Base-by-base conservation (phyloP, 2,888 invertebrate species). In the Hemicrepidius hirtus region DNA sequence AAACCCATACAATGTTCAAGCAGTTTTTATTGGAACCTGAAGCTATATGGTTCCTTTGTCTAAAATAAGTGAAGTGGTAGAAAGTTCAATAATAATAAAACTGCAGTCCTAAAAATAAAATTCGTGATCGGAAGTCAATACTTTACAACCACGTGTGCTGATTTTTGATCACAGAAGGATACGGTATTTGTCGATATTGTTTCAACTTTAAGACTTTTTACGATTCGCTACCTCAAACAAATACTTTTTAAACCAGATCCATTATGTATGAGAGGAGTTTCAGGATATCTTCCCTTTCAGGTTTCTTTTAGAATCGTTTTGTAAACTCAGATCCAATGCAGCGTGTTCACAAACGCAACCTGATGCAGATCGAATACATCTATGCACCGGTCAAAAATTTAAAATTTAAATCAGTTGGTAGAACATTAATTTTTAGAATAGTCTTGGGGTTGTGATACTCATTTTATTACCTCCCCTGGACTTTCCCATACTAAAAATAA, bases 161-260 rank as follows among this genome's bases (percentile, higher is more conserved):
- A 71, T 71, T 71, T 71, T 59, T 71, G 65, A 71, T 71, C 69
- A 44, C 18, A 13, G 57, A 50, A 64, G 50, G 64, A 44, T 55
- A 16, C 12, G 41, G 65, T 50, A 71, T 65, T 65, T 65, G 65
- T 55, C 44, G 49, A 65, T 70, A 59, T 71, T 65, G 71, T 71
- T 71, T 71, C 67, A 44, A 62, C 62, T 68, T 68, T 49, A 67
- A 35, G 71, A 66, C 59, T 55, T 70, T 65, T 66, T 68, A 68
- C 71, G 68, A 67, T 68, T 71, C 67, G 55, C 71, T 71, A 60
- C 69, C 41, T 69, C 64, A 65, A 71, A 65, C 65, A 71, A 71
- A 71, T 65, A 65, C 70, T 59, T 65, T 65, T 71, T 49, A 64
- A 65, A 50, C 62, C 65, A 24, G 18, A 57, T 71, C 65, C 70